Percentiles rank a stretch among this genome's conserved stretches.
phyloP scores from a whole-genome alignment of 2,888 invertebrate genomes.

The Chrysodeixis includens region DNA sequence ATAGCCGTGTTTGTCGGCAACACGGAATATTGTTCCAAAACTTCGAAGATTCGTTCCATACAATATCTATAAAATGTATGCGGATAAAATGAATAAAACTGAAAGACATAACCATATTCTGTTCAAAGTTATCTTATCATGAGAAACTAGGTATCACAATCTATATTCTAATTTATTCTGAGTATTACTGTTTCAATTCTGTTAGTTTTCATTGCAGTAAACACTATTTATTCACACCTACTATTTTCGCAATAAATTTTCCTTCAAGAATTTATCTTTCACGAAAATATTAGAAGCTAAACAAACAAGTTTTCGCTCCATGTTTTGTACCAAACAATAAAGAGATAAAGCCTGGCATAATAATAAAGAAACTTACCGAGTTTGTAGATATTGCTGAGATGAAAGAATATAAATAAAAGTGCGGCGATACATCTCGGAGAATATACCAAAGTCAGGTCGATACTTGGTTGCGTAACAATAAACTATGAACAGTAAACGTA shows the following conservation, averaged over 20 bases:
- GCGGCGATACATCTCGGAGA: constrained; percentile 42
- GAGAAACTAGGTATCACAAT: neutral
- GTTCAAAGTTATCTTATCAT: constrained; percentile 9
- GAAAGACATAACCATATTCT: constrained; percentile 7
- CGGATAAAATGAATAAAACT: constrained; percentile 15
- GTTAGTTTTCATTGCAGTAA: neutral
- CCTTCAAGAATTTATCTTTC: constrained; percentile 37
- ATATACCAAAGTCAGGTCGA: constrained; percentile 40
- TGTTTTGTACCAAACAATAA: constrained; percentile 60
- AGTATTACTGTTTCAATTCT: neutral
- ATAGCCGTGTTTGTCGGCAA: constrained; percentile 75
- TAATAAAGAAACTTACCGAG: constrained; percentile 63
- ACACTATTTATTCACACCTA: constrained; percentile 11
- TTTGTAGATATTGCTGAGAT: constrained; percentile 60
- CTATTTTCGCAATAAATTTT: constrained; percentile 32
- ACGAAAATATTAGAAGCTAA: constrained; percentile 46
- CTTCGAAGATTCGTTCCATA: constrained; percentile 66
- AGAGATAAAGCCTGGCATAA: constrained; percentile 60
- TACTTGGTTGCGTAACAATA: constrained; percentile 41
- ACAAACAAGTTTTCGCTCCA: constrained; percentile 55
- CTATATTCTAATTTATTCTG: neutral
- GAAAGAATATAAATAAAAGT: constrained; percentile 60
- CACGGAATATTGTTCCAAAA: constrained; percentile 69
- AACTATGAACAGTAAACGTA: constrained; percentile 23
- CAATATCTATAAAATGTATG: constrained; percentile 63